Percentiles rank a stretch among this genome's conserved stretches.
Conservation (phyloP, 2,888 invertebrate species). For the Stenchaetothrips biformis region DNA sequence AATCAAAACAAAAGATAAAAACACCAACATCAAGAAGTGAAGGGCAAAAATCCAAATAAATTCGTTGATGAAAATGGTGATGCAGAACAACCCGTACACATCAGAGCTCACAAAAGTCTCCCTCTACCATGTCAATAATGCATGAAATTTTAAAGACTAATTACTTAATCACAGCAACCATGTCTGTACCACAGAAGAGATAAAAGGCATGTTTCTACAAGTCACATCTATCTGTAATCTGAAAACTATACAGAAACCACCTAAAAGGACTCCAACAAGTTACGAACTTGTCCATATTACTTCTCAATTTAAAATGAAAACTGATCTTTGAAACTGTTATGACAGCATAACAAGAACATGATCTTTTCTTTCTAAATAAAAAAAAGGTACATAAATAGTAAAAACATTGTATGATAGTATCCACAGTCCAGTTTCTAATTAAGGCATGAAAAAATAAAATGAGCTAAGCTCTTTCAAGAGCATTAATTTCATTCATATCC, state of each 20-base stretch:
- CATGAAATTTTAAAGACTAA: slow-evolving; percentile 2
- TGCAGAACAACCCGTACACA: too few species aligned
- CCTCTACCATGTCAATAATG: not conserved
- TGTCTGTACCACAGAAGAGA: slow-evolving; percentile 1
- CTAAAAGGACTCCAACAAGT: slow-evolving; percentile 12
- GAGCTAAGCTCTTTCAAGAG: not conserved
- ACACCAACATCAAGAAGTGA: too few species aligned
- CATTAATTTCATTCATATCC: not conserved
- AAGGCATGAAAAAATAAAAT: not conserved
- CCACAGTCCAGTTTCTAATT: not conserved
- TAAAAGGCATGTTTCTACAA: slow-evolving; percentile 9
- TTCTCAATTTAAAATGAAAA: not conserved
- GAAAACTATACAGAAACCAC: slow-evolving; percentile 7
- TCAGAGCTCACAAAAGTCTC: not conserved
- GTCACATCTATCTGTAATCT: slow-evolving; percentile 16
- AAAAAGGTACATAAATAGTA: slow-evolving; percentile 8
- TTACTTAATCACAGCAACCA: not conserved
- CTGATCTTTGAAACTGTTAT: not conserved
- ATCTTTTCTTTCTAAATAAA: not conserved
- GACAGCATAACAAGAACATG: not conserved
- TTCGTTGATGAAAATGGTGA: too few species aligned
- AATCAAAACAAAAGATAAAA: too few species aligned
- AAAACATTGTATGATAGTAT: not conserved
- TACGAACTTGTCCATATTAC: not conserved
- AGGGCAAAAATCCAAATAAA: too few species aligned